Evolutionary conservation across 1,140 invertebrate genomes (phyloP).

Genomic region (Archivesica marissinica): DNA sequence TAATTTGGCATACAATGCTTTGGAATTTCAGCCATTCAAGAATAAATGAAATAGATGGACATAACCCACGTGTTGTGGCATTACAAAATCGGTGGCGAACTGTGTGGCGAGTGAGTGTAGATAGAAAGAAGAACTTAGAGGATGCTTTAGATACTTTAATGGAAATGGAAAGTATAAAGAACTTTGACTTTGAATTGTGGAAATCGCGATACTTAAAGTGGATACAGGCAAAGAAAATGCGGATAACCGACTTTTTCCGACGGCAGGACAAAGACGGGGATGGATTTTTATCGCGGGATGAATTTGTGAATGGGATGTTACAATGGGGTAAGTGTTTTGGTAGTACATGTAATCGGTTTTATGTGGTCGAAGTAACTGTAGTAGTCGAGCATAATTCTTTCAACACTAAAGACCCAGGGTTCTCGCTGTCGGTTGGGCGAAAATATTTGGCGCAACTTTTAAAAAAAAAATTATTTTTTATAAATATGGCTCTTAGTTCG

Average conservation of each 20-base stretch:
- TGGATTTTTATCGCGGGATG: slow-evolving; percentile 96
- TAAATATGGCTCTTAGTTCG: no score
- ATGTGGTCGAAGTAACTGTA: no score
- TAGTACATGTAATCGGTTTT: no score
- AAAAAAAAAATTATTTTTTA: no score
- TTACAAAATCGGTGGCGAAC: slow-evolving; percentile 98
- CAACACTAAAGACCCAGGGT: no score
- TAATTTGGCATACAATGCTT: no score
- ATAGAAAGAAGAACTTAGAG: slow-evolving; percentile 95
- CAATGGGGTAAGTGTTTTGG: slow-evolving; percentile 76
- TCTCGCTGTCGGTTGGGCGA: no score
- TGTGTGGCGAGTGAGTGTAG: slow-evolving; percentile 98
- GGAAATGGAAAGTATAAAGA: slow-evolving; percentile 90
- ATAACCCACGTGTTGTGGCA: slow-evolving; percentile 89
- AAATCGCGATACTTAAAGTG: slow-evolving; percentile 97
- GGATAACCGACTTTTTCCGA: slow-evolving; percentile 98
- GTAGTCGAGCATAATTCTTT: no score
- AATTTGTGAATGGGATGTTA: slow-evolving; percentile 96
- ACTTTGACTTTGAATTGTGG: slow-evolving; percentile 99
- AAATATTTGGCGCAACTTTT: no score
- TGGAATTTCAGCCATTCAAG: slow-evolving; percentile 80
- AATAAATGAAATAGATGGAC: slow-evolving; percentile 80
- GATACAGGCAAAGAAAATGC: slow-evolving; percentile 99
- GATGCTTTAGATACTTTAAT: slow-evolving; percentile 95
- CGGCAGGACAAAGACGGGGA: slow-evolving; percentile 99